Evolutionary conservation across 2,888 invertebrate species (phyloP), one percentile per base, ranked within the genome.

Genomic region (Laspeyria flexula): DNA sequence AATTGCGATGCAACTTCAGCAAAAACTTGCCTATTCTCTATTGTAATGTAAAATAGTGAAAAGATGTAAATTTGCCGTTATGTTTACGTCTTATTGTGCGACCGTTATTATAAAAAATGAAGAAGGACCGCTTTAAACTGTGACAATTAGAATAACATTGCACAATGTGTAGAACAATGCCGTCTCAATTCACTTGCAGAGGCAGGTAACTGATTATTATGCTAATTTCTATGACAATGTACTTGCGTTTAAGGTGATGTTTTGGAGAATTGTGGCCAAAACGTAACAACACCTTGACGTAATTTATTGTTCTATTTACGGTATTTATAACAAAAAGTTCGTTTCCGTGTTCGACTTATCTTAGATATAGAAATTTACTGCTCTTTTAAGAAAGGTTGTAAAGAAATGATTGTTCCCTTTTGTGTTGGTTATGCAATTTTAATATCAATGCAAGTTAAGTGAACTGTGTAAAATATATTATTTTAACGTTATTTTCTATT

Each of bases 181-280:
- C 65, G 53, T 56, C 75, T 79, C 83, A 85, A 85, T 87, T 81
- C 88, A 90, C 91, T 90, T 90, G 90, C 77, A 66, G 76, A 79
- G 45, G 75, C 90, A 91, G 91, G 90, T 91, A 90, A 85, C 74
- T 80, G 83, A 90, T 91, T 91, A 88, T 90, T 83, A 91, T 90
- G 90, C 77, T 88, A 89, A 89, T 89, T 70, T 60, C 64, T 63
- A 65, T 78, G 75, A 91, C 86, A 90, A 88, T 85, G 80, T 80
- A 78, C 77, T 78, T 80, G 75, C 76, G 71, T 79, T 57, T 46
- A 72, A 67, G 73, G 69, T 81, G 83, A 85, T 88, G 84, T 92
- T 90, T 90, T 86, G 81, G 84, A 77, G 80, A 77, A 86, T 83
- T 91, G 92, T 85, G 92, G 92, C 84, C 85, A 83, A 80, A 80